Conservation (phyloP, 2,797 vertebrate species). For the Thalassophryne amazonica region DNA sequence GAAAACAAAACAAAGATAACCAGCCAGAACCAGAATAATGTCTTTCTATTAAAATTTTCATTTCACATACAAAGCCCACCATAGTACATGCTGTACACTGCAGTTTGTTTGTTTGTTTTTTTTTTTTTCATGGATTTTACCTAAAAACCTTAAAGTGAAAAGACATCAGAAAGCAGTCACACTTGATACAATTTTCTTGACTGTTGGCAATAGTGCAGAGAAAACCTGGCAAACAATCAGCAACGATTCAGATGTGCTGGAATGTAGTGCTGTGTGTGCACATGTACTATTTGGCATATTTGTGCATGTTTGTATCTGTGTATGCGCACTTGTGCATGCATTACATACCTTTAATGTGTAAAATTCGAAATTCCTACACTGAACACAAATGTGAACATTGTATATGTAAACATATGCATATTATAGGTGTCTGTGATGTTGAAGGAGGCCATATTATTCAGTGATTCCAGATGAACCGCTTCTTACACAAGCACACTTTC, state of each 20-base stretch:
- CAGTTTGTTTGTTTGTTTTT: no score
- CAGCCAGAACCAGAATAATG: no score
- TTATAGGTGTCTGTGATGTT: background rate
- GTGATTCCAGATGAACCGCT: background rate
- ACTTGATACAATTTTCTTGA: no score
- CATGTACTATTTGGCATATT: background rate
- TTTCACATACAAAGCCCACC: no score
- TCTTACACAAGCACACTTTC: background rate
- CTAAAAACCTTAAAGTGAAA: no score
- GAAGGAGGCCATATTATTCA: background rate
- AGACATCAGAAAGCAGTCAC: no score
- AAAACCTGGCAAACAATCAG: slow-evolving; percentile 22
- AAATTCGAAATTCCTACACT: background rate
- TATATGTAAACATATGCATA: background rate
- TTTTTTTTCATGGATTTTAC: no score
- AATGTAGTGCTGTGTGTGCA: slow-evolving; percentile 23
- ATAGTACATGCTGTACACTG: no score
- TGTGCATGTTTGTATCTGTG: background rate
- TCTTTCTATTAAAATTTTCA: no score
- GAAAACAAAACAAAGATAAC: no score
- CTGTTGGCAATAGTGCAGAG: slow-evolving; percentile 16
- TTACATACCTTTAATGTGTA: slow-evolving; percentile 23
- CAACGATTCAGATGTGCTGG: slow-evolving; percentile 54
- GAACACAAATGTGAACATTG: background rate
- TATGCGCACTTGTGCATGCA: slow-evolving; percentile 5